A percentile compares a stretch with the other conserved stretches of the same genome.
Conservation (phyloP, 2,888 invertebrate species). For the Aporophyla lueneburgensis region DNA sequence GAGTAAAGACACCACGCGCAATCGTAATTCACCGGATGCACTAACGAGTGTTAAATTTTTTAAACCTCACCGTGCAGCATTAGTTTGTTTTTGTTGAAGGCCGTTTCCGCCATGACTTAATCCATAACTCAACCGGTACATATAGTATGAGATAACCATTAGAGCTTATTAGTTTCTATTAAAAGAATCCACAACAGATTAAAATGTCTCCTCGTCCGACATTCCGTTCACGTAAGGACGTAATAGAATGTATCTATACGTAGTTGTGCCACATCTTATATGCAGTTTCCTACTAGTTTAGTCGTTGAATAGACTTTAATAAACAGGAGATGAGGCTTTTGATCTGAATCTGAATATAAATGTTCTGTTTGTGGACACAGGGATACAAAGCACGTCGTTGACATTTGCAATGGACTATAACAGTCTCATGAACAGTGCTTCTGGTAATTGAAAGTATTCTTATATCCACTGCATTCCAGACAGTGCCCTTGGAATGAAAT, state of each 20-base stretch:
- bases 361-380: conserved; percentile 54
- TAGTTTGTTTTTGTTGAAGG: conserved; percentile 84
- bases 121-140: conserved; percentile 72
- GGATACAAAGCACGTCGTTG: conserved; percentile 52
- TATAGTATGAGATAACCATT: conserved; percentile 68
- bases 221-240: conserved; percentile 62
- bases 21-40: conserved; percentile 89
- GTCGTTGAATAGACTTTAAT: conserved; percentile 73
- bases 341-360: conserved; percentile 74
- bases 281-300: conserved; percentile 68
- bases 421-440: conserved; percentile 39
- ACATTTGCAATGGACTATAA: conserved; percentile 59
- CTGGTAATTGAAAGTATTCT: conserved; percentile 58
- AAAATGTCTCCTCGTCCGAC: conserved; percentile 59
- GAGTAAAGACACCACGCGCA: conserved; percentile 83
- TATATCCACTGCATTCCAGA: conserved; percentile 62
- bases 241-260: conserved; percentile 61
- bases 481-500: conserved; percentile 68
- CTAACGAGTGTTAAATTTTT: conserved; percentile 89
- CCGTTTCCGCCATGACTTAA: conserved; percentile 83
- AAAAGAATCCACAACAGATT: conserved; percentile 65
- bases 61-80: conserved; percentile 80
- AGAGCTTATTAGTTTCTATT: conserved; percentile 71
- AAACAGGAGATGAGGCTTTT: conserved; percentile 74
- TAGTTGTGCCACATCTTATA: conserved; percentile 66